Conservation (phyloP, 37 sponge, comb jelly and placozoan genomes). For the Cliona cf. orientalis region DNA sequence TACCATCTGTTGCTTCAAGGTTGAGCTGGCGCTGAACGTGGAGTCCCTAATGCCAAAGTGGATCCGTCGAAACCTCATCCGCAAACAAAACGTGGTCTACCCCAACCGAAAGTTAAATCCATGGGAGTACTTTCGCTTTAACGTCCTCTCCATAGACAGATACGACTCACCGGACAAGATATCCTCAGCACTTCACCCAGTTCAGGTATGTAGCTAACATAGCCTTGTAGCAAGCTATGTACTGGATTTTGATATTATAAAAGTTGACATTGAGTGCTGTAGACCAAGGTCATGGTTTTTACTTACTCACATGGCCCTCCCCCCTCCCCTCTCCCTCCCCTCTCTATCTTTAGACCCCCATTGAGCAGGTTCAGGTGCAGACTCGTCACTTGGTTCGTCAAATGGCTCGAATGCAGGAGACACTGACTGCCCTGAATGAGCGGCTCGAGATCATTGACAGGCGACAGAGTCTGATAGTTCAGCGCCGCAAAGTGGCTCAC, state of each 20-base stretch:
- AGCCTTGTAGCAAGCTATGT: not conserved
- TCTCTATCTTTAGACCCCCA: slow-evolving; percentile 34
- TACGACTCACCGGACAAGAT: slow-evolving; percentile 63
- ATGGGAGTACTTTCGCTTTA: slow-evolving; percentile 22
- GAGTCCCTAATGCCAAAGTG: slow-evolving; percentile 57
- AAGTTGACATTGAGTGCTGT: not conserved
- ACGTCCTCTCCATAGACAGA: slow-evolving; percentile 13
- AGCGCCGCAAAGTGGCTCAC: not conserved
- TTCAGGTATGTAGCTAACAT: slow-evolving; percentile 21
- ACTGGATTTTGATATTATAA: not conserved
- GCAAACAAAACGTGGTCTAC: not conserved
- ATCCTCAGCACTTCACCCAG: slow-evolving; percentile 43
- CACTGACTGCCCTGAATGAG: slow-evolving; percentile 18
- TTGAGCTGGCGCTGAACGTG: slow-evolving; percentile 67
- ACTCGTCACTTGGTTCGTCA: slow-evolving; percentile 7
- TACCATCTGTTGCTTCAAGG: slow-evolving; percentile 27
- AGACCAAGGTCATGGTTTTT: not conserved
- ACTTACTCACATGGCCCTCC: not conserved
- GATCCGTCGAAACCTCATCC: slow-evolving; percentile 41
- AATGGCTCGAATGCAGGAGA: slow-evolving; percentile 19
- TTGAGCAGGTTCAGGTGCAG: slow-evolving; percentile 51
- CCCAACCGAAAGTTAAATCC: slow-evolving; percentile 61
- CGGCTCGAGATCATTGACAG: slow-evolving; percentile 7
- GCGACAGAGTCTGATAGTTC: not conserved
- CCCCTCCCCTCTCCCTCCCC: not conserved